A percentile compares a stretch with the other conserved stretches of the same genome.
These are phyloP conservation scores for Myripristis murdjan DNA, from an alignment of 2,797 vertebrate genomes.

Conservation along the genomic window DNA sequence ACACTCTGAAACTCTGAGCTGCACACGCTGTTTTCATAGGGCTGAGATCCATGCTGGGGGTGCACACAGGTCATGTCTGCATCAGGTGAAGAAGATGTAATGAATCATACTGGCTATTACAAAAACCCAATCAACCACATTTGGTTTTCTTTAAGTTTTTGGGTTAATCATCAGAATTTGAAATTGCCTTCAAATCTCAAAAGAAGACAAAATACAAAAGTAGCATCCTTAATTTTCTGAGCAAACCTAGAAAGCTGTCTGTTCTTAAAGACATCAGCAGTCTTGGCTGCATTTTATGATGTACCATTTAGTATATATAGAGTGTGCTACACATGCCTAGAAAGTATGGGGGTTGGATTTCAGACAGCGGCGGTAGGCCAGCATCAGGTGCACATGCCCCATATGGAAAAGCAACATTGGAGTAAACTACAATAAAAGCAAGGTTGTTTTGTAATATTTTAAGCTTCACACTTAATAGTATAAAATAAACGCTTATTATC, in stretches of 20 bases:
- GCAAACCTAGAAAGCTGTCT: conserved; percentile 37
- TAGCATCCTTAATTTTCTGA: conserved; percentile 5
- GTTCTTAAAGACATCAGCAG: not conserved
- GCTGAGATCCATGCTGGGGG: conserved; percentile 89
- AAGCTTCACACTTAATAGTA: too few species aligned
- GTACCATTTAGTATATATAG: conserved; percentile 3
- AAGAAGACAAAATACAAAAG: not conserved
- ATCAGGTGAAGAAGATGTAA: conserved; percentile 51
- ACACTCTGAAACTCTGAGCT: conserved; percentile 87
- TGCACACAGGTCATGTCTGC: conserved; percentile 97
- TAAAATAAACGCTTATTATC: too few species aligned
- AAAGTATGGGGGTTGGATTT: conserved; percentile 33
- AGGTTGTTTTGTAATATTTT: not conserved
- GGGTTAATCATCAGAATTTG: not conserved
- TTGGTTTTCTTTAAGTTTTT: not conserved
- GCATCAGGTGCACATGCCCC: not conserved
- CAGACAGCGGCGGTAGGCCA: conserved; percentile 22
- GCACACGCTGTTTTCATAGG: conserved; percentile 86
- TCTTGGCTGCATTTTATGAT: not conserved
- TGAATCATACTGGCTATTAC: conserved; percentile 47
- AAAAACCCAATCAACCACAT: conserved; percentile 1
- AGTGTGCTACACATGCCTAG: conserved; percentile 26
- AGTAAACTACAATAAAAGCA: not conserved
- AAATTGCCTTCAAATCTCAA: not conserved
- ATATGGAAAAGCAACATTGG: not conserved